Evolutionary conservation across 2,113 vertebrate species (phyloP), one percentile per base, ranked within the genome.

Genomic region (Cyphomyrus plagiostoma): DNA sequence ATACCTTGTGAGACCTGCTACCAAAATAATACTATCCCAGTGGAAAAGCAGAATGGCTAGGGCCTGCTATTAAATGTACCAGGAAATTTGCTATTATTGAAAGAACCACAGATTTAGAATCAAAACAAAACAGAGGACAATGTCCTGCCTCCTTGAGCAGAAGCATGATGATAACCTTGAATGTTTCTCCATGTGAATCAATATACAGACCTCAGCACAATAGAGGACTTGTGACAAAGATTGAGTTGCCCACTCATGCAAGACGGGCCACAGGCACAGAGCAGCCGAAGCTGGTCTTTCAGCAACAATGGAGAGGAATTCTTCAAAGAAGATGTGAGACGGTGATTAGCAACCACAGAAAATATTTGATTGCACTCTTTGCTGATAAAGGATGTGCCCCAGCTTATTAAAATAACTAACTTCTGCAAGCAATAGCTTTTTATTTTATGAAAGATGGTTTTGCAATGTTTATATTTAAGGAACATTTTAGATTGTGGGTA

Each of bases 121-220:
- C 62, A 30, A 30, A 70, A 70, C 62, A 70, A 26, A 30, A 70
- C 10, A 70, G 62, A 30, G 62, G 62, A 70, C 83, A 49, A 26
- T 9, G 45, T 86, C 11, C 23, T 50, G 23, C 45, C 50, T n/a
- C 23, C 46, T 50, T 50, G 46, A 86, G 21, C 46, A 0, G 45
- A n/a, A 50, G 48, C 48, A 50, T 26, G 45, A 86, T n/a, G 46
- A 26, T 23, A 26, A 46, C 83, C 83, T 86, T 49, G 46, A 86
- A 48, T 49, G 45, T 86, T 30, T 50, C 83, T 86, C 46, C 23
- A 86, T 80, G 30, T 80, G 74, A 80, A 42, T 39, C 74, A 80
- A 80, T 42, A 80, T 80, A 80, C 74, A 80, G 74, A 80, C 74
- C 74, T 80, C 74, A 80, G 74, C 74, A 80, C 74, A 80, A 80